phyloP scores from a whole-genome alignment of 2,113 vertebrate genomes.

The Oreochromis aureus region DNA sequence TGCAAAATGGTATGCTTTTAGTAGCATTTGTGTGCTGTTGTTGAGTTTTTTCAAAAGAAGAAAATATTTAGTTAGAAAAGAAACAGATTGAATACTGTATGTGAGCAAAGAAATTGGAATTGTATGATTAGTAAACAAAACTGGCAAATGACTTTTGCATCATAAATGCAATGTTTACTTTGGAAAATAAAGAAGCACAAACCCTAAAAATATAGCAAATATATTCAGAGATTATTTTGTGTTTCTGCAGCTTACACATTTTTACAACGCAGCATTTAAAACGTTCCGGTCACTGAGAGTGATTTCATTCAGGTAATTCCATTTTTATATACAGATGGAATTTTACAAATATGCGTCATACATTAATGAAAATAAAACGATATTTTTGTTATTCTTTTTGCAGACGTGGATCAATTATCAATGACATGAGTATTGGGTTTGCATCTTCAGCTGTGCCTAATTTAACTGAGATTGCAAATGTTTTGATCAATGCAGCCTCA shows the following conservation, averaged over 20 bases:
- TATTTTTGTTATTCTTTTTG: background rate
- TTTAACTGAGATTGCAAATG: background rate
- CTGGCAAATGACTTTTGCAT: background rate
- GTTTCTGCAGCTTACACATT: background rate
- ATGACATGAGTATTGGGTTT: fast-evolving
- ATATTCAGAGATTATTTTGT: background rate
- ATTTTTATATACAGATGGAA: background rate
- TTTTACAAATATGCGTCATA: background rate
- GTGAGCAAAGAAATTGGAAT: background rate
- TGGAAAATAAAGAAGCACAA: background rate
- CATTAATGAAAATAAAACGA: background rate
- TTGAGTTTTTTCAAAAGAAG: background rate
- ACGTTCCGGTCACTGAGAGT: background rate
- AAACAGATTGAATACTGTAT: background rate
- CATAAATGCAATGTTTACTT: background rate
- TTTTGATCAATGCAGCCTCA: background rate
- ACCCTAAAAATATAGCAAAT: background rate
- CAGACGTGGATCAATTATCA: conserved; percentile 41
- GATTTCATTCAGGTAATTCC: conserved; percentile 15
- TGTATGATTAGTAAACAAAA: background rate
- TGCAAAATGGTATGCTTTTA: background rate
- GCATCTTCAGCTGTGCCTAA: background rate
- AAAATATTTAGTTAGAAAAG: background rate
- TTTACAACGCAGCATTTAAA: background rate
- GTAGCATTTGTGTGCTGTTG: background rate